phyloP scores from a whole-genome alignment of 2,888 invertebrate genomes.

The Agriopis aurantiaria region DNA sequence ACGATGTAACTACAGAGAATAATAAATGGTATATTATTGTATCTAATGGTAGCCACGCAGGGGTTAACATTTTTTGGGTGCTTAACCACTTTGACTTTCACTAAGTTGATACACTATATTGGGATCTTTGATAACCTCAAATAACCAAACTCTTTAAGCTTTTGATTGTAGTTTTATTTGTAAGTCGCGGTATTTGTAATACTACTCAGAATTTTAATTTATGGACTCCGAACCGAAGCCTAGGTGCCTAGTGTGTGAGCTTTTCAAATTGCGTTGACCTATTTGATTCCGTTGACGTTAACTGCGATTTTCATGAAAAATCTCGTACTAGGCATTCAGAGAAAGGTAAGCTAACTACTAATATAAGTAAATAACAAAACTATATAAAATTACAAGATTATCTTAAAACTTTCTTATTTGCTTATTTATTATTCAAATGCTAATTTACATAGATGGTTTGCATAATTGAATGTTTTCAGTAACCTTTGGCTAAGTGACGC shows the following conservation, averaged over 20 bases:
- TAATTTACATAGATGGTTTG: constrained; percentile 53
- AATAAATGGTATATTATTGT: not conserved
- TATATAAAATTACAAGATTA: constrained; percentile 14
- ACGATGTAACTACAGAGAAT: constrained; percentile 14
- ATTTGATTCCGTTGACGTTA: too few relatives aligned
- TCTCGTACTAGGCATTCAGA: not conserved
- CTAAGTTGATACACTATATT: not conserved
- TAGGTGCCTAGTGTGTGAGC: too few relatives aligned
- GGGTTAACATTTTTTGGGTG: not conserved
- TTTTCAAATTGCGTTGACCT: too few relatives aligned
- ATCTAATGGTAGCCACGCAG: not conserved
- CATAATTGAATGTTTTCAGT: constrained; percentile 58
- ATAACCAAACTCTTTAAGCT: constrained; percentile 43
- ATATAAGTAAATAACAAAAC: constrained; percentile 6
- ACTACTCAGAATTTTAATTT: not conserved
- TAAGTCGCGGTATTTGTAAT: constrained; percentile 42
- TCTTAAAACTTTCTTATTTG: constrained; percentile 17
- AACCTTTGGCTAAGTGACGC: constrained; percentile 51
- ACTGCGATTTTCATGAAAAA: too few relatives aligned
- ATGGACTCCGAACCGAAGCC: not conserved
- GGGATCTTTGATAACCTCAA: constrained; percentile 2
- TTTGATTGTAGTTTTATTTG: constrained; percentile 54
- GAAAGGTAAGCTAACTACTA: constrained; percentile 17
- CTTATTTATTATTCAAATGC: constrained; percentile 51
- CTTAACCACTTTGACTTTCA: not conserved